A percentile compares a stretch with the other conserved stretches of the same genome.
Conservation (phyloP, 1,140 invertebrate species). For the Mercenaria mercenaria region DNA sequence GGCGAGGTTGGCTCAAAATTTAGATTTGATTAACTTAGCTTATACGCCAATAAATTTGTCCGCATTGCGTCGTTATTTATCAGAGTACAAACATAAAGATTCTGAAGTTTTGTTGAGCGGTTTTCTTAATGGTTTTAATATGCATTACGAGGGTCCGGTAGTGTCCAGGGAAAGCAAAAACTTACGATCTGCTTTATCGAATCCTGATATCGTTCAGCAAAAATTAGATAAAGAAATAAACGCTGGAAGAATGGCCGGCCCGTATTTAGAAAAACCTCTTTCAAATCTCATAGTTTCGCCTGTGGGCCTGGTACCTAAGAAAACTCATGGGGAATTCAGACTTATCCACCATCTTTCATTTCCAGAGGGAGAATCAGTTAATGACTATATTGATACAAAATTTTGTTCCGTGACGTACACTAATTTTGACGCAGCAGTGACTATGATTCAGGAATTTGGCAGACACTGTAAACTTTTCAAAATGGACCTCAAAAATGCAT, state of each 20-base stretch:
- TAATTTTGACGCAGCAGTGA: slow-evolving; percentile 64
- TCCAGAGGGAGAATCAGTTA: not conserved
- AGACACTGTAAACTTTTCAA: slow-evolving; percentile 10
- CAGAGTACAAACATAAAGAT: too few relatives aligned
- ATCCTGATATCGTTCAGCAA: not conserved
- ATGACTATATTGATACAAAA: slow-evolving; percentile 60
- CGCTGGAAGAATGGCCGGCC: slow-evolving; percentile 7
- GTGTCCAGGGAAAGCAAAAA: not conserved
- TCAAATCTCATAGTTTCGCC: not conserved
- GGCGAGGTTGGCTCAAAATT: too few relatives aligned
- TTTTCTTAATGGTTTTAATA: slow-evolving; percentile 50
- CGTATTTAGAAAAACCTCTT: not conserved
- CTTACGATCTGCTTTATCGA: slow-evolving; percentile 5
- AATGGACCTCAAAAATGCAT: slow-evolving; percentile 49
- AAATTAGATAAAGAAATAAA: slow-evolving; percentile 39
- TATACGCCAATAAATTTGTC: not conserved
- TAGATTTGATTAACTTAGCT: too few relatives aligned
- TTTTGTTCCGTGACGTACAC: slow-evolving; percentile 57
- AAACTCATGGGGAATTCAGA: not conserved
- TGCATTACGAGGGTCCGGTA: slow-evolving; percentile 16
- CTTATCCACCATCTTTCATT: slow-evolving; percentile 28
- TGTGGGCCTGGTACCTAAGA: slow-evolving; percentile 23
- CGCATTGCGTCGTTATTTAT: too few relatives aligned
- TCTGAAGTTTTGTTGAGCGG: not conserved
- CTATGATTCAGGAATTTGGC: slow-evolving; percentile 58